Conservation (phyloP, 2,797 vertebrate species). For the Furcifer pardalis region DNA sequence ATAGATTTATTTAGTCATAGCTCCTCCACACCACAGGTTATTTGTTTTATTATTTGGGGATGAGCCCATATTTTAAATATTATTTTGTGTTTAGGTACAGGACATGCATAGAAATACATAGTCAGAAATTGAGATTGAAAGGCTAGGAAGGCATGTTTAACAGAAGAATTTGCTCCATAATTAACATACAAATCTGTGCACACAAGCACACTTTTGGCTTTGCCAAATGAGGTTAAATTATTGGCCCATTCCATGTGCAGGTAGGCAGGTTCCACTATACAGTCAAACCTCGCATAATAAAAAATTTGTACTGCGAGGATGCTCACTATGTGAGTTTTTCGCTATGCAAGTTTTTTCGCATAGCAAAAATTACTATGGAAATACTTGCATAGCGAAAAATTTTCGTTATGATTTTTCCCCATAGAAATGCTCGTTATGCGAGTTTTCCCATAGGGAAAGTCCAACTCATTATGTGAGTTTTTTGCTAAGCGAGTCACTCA, state of each 20-base stretch:
- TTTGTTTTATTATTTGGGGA: not conserved
- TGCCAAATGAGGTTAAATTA: not conserved
- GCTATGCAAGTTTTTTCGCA: no score
- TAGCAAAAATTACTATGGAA: no score
- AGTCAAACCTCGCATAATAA: no score
- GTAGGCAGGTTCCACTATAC: not conserved
- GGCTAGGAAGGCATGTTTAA: not conserved
- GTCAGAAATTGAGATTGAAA: not conserved
- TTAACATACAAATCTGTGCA: not conserved
- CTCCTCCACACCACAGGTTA: not conserved
- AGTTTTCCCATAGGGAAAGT: no score
- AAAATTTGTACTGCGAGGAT: no score
- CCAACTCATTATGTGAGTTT: no score
- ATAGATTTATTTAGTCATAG: not conserved
- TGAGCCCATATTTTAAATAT: not conserved
- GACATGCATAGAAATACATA: not conserved
- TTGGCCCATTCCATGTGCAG: not conserved
- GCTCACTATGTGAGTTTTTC: no score
- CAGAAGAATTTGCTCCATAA: not conserved
- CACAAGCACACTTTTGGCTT: not conserved
- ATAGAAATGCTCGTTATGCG: no score
- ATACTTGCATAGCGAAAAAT: no score
- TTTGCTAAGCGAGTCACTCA: no score
- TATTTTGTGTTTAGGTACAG: not conserved
- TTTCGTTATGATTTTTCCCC: no score